Evolutionary conservation across 2,113 vertebrate species (phyloP), one percentile per base, ranked within the genome.

Genomic region (Paradisaea rubra): DNA sequence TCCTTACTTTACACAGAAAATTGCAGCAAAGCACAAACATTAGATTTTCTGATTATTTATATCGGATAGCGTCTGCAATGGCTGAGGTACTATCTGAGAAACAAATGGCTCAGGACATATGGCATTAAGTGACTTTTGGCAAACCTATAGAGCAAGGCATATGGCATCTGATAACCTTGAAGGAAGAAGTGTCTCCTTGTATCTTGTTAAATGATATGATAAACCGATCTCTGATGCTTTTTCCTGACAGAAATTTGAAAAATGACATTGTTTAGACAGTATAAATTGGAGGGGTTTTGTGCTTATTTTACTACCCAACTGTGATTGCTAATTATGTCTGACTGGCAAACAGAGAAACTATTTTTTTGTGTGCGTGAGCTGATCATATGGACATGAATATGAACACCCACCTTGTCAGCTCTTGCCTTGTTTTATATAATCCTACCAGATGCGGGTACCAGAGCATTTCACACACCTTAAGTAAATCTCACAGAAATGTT

Each of bases 161-260:
- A 96, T 91, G 95, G 95, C 50, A 52, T 70, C 47, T 54, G 27
- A 73, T 88, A 96, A 93, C 92, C 96, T 96, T 96, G 93, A 89
- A 93, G 79, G 63, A 89, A 86, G 42, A 89, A 77, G 27, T 54
- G 68, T 69, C 71, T 95, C 86, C 79, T 93, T 66, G n/a, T 57
- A 45, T 86, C 35, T 79, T 77, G 35, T 35, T 70, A 86, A 96
- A 88, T 39, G 5, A 56, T 59, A 59, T 69, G 63, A 94, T 45
- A 88, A 73, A 72, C 24, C 69, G 57, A 79, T 89, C 50, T 81
- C 73, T 65, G 31, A 88, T 86, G 27, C 16, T 28, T 18, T 41
- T 78, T 72, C 56, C 64, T 89, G 45, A 49, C n/a, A 69, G 42
- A 79, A 91, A 77, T 30, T 61, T 82, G 63, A 77, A 93, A 85